Conservation (phyloP, 1,140 invertebrate genomes). For the Ctenoplectra terminalis region DNA sequence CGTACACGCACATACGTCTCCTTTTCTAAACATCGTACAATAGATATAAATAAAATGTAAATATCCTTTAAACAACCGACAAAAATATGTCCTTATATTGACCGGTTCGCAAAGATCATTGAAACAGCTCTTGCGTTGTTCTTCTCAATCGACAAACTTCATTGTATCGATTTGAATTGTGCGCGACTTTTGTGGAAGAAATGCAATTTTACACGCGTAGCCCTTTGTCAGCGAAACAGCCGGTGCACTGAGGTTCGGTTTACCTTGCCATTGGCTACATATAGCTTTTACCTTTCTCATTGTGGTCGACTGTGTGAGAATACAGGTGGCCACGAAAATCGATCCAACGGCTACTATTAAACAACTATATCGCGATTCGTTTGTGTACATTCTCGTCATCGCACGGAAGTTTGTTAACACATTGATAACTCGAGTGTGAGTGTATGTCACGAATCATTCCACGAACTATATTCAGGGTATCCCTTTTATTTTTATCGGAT, state of each 20-base stretch:
- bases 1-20: background rate
- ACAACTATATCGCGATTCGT: conserved; percentile 45
- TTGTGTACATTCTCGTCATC: conserved; percentile 37
- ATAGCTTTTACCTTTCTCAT: conserved; percentile 65
- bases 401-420: conserved; percentile 13
- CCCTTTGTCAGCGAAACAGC: conserved; percentile 58
- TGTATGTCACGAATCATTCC: background rate
- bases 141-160: background rate
- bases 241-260: conserved; percentile 71
- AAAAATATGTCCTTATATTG: background rate
- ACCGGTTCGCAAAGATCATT: background rate
- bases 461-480: no score
- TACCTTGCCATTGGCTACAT: conserved; percentile 76
- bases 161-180: conserved; percentile 39
- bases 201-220: conserved; percentile 33
- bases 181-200: conserved; percentile 39
- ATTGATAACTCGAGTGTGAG: conserved; percentile 6
- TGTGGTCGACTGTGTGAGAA: conserved; percentile 68
- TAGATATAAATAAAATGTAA: background rate
- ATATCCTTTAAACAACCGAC: background rate
- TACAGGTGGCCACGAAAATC: conserved; percentile 73
- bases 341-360: conserved; percentile 71
- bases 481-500: background rate
- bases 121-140: background rate
- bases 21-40: background rate